Conservation (phyloP, 1,140 invertebrate species). For the Drosophila ercepeae region DNA sequence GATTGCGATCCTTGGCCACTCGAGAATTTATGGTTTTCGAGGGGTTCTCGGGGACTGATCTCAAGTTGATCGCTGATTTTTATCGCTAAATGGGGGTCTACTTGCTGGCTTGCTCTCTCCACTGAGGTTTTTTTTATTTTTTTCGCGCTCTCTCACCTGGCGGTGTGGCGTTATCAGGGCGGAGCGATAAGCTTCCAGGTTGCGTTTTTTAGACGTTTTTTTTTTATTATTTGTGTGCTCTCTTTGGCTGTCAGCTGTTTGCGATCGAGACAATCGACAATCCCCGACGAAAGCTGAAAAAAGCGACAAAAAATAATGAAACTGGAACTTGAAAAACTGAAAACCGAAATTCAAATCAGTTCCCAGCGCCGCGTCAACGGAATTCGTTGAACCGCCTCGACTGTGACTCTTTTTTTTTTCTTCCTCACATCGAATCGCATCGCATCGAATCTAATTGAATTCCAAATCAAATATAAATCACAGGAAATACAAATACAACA, state of each 20-base stretch:
- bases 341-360: slow-evolving; percentile 67
- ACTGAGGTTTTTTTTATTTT: neutral
- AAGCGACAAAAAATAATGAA: neutral
- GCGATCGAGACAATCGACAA: slow-evolving; percentile 43
- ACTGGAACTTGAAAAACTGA: neutral
- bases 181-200: slow-evolving; percentile 56
- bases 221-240: slow-evolving; percentile 32
- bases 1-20: slow-evolving; percentile 14
- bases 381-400: slow-evolving; percentile 34
- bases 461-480: slow-evolving; percentile 10
- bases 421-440: neutral
- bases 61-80: slow-evolving; percentile 8
- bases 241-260: slow-evolving; percentile 44
- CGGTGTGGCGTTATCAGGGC: slow-evolving; percentile 54
- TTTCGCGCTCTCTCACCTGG: slow-evolving; percentile 40
- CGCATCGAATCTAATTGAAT: neutral
- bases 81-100: neutral
- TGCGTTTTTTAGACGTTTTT: neutral
- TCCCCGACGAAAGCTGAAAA: slow-evolving; percentile 5
- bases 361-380: slow-evolving; percentile 52
- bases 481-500: neutral
- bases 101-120: neutral
- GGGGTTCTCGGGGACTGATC: neutral
- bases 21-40: neutral
- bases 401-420: neutral